Percentiles rank a stretch among this genome's conserved stretches.
Evolutionary conservation across 2,797 vertebrate genomes (phyloP).

Genomic region (Schizopygopsis pylzovi): DNA sequence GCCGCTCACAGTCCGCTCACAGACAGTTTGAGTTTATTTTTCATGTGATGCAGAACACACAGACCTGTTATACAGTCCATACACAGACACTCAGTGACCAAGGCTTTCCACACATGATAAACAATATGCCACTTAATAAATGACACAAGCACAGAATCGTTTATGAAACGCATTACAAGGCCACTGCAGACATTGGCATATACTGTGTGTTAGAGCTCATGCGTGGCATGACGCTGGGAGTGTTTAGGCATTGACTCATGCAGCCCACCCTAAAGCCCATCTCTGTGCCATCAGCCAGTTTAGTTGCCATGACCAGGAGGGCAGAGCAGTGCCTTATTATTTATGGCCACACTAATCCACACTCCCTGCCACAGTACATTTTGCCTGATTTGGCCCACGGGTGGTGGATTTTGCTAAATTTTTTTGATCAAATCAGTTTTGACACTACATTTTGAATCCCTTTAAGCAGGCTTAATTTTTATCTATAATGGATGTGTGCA

Average conservation of each 20-base stretch:
- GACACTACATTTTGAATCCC: slow-evolving; percentile 74
- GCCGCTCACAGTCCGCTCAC: not conserved
- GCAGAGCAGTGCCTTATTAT: slow-evolving; percentile 65
- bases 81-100: not conserved
- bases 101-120: not conserved
- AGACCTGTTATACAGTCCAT: not conserved
- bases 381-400: slow-evolving; percentile 67
- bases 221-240: slow-evolving; percentile 65
- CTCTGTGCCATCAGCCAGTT: slow-evolving; percentile 62
- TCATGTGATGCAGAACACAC: not conserved
- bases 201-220: slow-evolving; percentile 56
- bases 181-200: slow-evolving; percentile 43
- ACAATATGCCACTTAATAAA: not conserved
- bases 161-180: slow-evolving; percentile 38
- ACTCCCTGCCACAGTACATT: slow-evolving; percentile 70
- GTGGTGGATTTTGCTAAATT: slow-evolving; percentile 64
- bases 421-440: slow-evolving; percentile 72
- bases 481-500: slow-evolving; percentile 44
- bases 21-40: slow-evolving; percentile 5
- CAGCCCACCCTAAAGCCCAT: slow-evolving; percentile 5
- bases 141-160: not conserved
- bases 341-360: slow-evolving; percentile 66
- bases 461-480: slow-evolving; percentile 64
- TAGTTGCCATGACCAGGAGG: slow-evolving; percentile 68
- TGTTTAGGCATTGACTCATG: slow-evolving; percentile 67